These are phyloP conservation scores for Cheilosia pagana DNA, from an alignment of 2,888 invertebrate species.

Conservation along the genomic window DNA sequence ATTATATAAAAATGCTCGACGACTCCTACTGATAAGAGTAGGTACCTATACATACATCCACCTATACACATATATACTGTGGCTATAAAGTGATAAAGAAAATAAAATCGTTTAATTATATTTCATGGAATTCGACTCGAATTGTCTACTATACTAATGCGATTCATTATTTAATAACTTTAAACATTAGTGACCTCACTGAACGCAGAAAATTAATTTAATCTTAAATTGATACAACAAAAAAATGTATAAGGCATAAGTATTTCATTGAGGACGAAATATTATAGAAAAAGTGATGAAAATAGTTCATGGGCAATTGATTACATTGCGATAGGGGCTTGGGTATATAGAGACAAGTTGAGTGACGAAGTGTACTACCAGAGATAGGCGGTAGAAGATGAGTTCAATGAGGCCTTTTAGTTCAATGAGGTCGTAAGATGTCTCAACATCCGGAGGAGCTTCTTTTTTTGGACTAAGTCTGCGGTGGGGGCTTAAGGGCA, in stretches of 20 bases:
- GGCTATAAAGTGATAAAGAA: conserved; percentile 13
- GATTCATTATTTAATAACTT: conserved; percentile 39
- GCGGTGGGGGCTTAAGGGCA: too few relatives aligned
- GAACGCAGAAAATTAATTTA: conserved; percentile 30
- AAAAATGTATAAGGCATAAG: conserved; percentile 10
- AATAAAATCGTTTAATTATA: conserved; percentile 5
- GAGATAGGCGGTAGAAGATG: not conserved
- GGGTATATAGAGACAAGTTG: not conserved
- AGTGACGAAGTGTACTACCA: not conserved
- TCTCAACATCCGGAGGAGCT: conserved; percentile 4
- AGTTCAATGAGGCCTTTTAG: not conserved
- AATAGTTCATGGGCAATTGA: conserved; percentile 61
- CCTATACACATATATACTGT: not conserved
- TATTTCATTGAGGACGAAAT: conserved; percentile 36
- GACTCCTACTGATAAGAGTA: conserved; percentile 36
- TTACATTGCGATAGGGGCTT: conserved; percentile 1
- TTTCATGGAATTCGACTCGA: not conserved
- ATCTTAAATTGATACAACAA: conserved; percentile 28
- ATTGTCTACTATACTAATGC: not conserved
- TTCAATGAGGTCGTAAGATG: not conserved
- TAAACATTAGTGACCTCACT: conserved; percentile 48
- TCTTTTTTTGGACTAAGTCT: not conserved
- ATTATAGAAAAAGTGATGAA: conserved; percentile 31
- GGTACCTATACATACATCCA: too few relatives aligned
- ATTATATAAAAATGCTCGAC: conserved; percentile 32